Evolutionary conservation across 2,888 invertebrate genomes (phyloP), one percentile per base, ranked within the genome.

Genomic region (Apamea crenata): DNA sequence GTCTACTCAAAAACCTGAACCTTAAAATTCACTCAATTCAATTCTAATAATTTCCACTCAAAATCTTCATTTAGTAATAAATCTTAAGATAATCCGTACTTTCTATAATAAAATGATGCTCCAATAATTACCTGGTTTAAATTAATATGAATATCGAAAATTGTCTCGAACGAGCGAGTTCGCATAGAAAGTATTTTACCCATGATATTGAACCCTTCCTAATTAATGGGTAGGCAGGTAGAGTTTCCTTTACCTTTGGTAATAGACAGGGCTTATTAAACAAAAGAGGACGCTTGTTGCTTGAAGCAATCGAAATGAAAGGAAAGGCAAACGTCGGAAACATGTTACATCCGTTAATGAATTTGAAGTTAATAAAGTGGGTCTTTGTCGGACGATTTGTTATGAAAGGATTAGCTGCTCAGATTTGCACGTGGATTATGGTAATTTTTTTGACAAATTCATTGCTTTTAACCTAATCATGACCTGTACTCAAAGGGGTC

Each of bases 181-280:
- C 47, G 5, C 44, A 61, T 53, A 61, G 40, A 77, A 76, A 61
- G 56, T 29, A 77, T 50, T 53, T 61, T 47, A 67, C 18, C 36
- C 47, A 40, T 32, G 53, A 78, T 18, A 78, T 81, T 80, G 40
- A 72, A 61, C 63, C 68, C 56, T 65, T 47, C 47, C 40, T 72
- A 78, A 82, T 81, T 82, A 63, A 77, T 82, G 56, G 40, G 65
- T 25, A 81, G 21, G 56, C n/a, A 50, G 71, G 47, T 61, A 53
- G 56, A 50, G 61, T 72, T 72, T 47, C 63, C 50, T 65, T 47
- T 50, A 36, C 40, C 71, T 68, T 72, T 63, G 47, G n/a, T 63
- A 68, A 82, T 77, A 82, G 63, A 69, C 67, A 65, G 50, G 71
- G 29, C 18, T 63, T 72, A 68, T 69, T 63, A 69, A 78, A 78